Evolutionary conservation across 2,888 invertebrate species (phyloP), one percentile per base, ranked within the genome.

Genomic region (Campoletis raptor): DNA sequence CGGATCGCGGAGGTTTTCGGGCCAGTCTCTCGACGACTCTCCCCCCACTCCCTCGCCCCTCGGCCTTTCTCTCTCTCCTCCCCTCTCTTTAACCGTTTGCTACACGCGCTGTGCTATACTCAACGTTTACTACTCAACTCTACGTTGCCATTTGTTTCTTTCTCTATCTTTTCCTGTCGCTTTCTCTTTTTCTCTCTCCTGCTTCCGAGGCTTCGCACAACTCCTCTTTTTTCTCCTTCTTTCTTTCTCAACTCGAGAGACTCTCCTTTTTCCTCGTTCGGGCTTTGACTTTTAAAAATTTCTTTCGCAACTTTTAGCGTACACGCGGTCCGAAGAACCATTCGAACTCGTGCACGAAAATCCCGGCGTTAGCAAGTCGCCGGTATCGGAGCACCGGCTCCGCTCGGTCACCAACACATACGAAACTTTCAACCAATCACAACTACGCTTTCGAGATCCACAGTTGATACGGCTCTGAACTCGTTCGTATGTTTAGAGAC

Each of bases 1-100:
- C 89, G 90, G 90, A 90, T 90, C 89, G 88, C 86, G 90, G 89
- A 90, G 89, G 90, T 90, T 91, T 90, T 90, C 89, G 87, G 87
- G 88, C 83, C 90, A 89, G 88, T 90, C 90, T 89, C 84, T 81
- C 82, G 76, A 42, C 83, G 88, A 86, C 81, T 83, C 81, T 54
- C 67, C 78, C 85, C 85, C 78, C 85, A 81, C 86, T 82, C 77
- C 83, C 37, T 70, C 66, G 72, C 74, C 85, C 37, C 82, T 21
- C 37, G 64, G 81, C 52, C 66, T 70, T 61, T 61, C 61, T 30
- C 61, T 61, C 30, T 12, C 30, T 15, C 61, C 30, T 30, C 30
- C 61, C 61, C 30, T 15, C 61, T 61, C 61, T 15, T 61, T 30
- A 30, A 15, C 30, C 61, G 61, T 30, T 61, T 30, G 61, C 61